Evolutionary conservation across 2,113 vertebrate genomes (phyloP), one percentile per base, ranked within the genome.

Genomic region (Trinectes maculatus): DNA sequence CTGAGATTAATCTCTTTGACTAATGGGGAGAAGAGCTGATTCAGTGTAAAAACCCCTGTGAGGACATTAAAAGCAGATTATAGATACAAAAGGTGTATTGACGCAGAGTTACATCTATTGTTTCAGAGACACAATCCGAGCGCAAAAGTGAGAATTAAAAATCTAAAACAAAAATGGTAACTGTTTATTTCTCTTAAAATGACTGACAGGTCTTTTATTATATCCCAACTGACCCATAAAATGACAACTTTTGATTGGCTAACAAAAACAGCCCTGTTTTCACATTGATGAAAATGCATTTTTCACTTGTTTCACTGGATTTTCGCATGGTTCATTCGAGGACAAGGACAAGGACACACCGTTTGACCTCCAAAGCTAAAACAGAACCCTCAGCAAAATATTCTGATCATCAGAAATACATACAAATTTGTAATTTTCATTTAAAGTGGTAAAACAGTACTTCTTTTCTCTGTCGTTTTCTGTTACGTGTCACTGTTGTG

Each of bases 21-120:
- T 44, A 46, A 47, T 37, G 26, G 63, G 42, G 18, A 31, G 48
- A 34, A 52, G 42, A 34, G 71, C 68, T 66, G 63, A 70, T 49
- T 76, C 36, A 69, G 55, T 34, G 48, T 29, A 51, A 68, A 71
- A 44, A 47, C 43, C 36, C 33, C 22, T 6, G 55, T 4, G 12
- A 63, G 46, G 47, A 65, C 37, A 40, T 59, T 51, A 54, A 49
- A 51, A 69, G 63, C 28, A 36, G 25, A 70, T 76, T 67, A 73
- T 62, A 21, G 28, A 47, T 53, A 43, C 42, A 70, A 62, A 76
- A 51, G 24, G 34, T 75, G 43, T 18, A 24, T 25, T 36, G 65
- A 31, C 21, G 42, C 11, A 22, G 42, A 21, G 10, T 11, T 21
- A 36, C 34, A 13, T 66, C 36, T 65, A 40, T 8, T n/a, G 37